phyloP scores from a whole-genome alignment of 2,888 invertebrate species.

The Palloptera scutellata region DNA sequence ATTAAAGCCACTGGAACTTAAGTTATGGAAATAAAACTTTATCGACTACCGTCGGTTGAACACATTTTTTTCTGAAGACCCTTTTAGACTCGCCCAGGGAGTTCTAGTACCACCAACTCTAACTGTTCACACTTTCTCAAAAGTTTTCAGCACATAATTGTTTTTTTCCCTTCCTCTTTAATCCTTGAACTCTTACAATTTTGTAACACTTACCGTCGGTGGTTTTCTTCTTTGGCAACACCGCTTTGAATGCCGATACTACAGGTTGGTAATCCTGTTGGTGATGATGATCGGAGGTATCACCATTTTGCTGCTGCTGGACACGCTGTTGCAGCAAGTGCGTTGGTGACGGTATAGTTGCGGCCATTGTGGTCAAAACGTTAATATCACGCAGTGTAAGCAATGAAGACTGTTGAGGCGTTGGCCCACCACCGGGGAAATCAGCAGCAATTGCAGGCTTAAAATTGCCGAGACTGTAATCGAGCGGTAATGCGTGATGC shows the following conservation, averaged over 20 bases:
- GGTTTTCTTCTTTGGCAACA: conserved; percentile 62
- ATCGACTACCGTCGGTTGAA: too few species aligned
- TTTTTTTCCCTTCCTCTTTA: too few species aligned
- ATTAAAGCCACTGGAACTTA: too few species aligned
- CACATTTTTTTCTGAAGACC: too few species aligned
- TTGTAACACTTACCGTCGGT: conserved; percentile 61
- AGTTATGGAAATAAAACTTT: too few species aligned
- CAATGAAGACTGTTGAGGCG: conserved; percentile 21
- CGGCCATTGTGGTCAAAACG: conserved; percentile 53
- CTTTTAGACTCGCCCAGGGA: too few species aligned
- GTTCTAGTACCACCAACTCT: too few species aligned
- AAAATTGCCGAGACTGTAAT: conserved; percentile 61
- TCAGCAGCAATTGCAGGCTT: conserved; percentile 58
- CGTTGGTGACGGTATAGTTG: conserved; percentile 54
- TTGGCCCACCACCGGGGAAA: conserved; percentile 47
- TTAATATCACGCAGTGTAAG: conserved; percentile 60
- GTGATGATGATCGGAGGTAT: conserved; percentile 40
- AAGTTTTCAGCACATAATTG: background rate
- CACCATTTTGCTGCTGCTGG: conserved; percentile 43
- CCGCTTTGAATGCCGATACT: conserved; percentile 64
- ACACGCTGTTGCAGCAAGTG: conserved; percentile 56
- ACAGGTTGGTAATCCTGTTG: conserved; percentile 52
- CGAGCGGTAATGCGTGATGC: conserved; percentile 53
- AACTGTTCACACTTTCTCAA: too few species aligned
- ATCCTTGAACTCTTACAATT: too few species aligned